Conservation (phyloP, 2,888 invertebrate species). For the Conistra vaccinii region DNA sequence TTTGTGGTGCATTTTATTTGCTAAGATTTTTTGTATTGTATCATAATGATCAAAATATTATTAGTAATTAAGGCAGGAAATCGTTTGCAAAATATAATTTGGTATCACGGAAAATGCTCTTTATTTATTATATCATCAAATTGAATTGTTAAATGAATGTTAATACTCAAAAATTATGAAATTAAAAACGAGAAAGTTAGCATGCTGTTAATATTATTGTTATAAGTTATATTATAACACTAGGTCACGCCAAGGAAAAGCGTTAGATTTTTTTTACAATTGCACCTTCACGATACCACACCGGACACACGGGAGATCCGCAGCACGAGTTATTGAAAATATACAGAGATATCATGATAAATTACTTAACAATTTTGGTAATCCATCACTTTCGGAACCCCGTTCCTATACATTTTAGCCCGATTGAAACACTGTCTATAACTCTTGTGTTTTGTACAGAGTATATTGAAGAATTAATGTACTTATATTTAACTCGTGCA, state of each 20-base stretch:
- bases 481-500: slow-evolving; percentile 73
- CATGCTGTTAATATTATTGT: slow-evolving; percentile 69
- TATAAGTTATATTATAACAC: too few species aligned
- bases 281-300: slow-evolving; percentile 56
- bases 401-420: neutral
- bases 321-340: slow-evolving; percentile 63
- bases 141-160: slow-evolving; percentile 28
- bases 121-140: slow-evolving; percentile 20
- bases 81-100: slow-evolving; percentile 2
- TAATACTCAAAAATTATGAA: slow-evolving; percentile 25
- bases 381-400: neutral
- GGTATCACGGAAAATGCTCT: neutral
- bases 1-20: slow-evolving; percentile 21
- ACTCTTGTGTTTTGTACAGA: neutral
- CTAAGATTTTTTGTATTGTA: neutral
- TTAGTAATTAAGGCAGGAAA: slow-evolving; percentile 8
- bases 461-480: neutral
- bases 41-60: neutral
- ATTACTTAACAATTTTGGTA: neutral
- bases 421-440: neutral
- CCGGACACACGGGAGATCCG: slow-evolving; percentile 60
- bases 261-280: slow-evolving; percentile 54
- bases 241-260: slow-evolving; percentile 65
- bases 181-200: slow-evolving; percentile 44
- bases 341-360: neutral